phyloP scores from a whole-genome alignment of 2,888 invertebrate genomes.

The Machimus atricapillus region DNA sequence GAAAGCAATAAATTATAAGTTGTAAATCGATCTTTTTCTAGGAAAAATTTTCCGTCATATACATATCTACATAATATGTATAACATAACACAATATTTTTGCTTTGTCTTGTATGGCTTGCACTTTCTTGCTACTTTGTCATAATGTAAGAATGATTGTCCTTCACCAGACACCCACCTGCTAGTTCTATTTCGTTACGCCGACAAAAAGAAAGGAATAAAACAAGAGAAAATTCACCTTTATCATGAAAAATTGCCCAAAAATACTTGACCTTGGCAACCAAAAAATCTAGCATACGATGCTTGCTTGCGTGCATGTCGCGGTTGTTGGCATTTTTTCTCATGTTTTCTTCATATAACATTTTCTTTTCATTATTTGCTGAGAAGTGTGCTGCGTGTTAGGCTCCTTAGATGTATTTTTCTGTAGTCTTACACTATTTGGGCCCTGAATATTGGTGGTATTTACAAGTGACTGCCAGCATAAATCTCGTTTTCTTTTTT shows the following conservation, averaged over 20 bases:
- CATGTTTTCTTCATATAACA: neutral
- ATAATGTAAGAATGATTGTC: neutral
- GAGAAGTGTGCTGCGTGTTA: conserved; percentile 13
- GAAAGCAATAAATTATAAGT: neutral
- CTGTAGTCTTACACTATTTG: neutral
- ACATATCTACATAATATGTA: no score
- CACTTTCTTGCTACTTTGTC: neutral
- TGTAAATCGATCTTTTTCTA: neutral
- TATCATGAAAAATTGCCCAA: conserved; percentile 1
- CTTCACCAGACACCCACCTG: neutral
- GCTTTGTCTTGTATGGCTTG: neutral
- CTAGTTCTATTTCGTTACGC: neutral
- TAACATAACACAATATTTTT: neutral
- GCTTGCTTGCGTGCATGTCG: conserved; percentile 23
- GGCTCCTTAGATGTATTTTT: neutral
- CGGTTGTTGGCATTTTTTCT: conserved; percentile 6
- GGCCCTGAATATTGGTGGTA: neutral
- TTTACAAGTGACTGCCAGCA: conserved; percentile 19
- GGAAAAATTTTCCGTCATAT: no score
- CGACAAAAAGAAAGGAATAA: neutral
- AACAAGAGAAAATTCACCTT: neutral
- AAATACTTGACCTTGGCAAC: conserved; percentile 34
- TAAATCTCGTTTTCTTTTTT: conserved; percentile 13
- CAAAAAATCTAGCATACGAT: conserved; percentile 6
- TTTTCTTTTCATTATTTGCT: neutral